phyloP scores from a whole-genome alignment of 2,113 vertebrate species.

The Otocyon megalotis region DNA sequence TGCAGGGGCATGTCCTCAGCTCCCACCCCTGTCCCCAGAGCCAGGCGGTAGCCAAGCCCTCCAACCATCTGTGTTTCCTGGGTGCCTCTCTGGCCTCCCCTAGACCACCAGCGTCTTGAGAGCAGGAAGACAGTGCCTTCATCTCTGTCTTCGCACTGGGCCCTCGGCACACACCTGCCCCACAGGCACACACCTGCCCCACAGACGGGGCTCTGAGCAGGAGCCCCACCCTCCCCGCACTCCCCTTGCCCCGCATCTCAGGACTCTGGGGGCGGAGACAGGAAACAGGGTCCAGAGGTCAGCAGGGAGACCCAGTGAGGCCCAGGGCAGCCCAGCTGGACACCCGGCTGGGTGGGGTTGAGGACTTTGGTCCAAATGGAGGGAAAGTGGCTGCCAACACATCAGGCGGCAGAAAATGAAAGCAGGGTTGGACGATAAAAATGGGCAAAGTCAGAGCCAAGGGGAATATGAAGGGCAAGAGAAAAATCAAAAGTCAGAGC shows the following conservation, averaged over 20 bases:
- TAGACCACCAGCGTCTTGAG: background rate
- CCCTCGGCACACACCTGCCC: background rate
- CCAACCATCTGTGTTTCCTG: background rate
- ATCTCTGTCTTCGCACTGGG: background rate
- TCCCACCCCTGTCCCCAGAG: background rate
- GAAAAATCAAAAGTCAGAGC: slow-evolving; percentile 63
- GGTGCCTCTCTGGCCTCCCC: background rate
- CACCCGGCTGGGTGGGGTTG: slow-evolving; percentile 58
- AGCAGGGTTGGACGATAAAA: slow-evolving; percentile 69
- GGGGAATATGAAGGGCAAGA: slow-evolving; percentile 67
- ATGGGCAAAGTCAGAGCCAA: slow-evolving; percentile 75
- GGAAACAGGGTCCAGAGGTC: slow-evolving; percentile 57
- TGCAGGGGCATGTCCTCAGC: background rate
- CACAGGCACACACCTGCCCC: background rate
- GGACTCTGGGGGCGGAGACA: background rate
- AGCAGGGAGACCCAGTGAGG: background rate
- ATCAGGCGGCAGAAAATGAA: slow-evolving; percentile 76
- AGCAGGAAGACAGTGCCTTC: background rate
- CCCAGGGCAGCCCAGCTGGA: slow-evolving; percentile 45
- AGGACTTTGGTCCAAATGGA: slow-evolving; percentile 79
- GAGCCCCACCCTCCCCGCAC: background rate
- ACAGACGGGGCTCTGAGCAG: background rate
- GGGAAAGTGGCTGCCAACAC: slow-evolving; percentile 66
- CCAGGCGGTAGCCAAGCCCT: background rate
- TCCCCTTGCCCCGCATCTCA: background rate